These are phyloP conservation scores for Antigone vipio DNA, from an alignment of 2,113 vertebrate genomes.

Conservation along the genomic window DNA sequence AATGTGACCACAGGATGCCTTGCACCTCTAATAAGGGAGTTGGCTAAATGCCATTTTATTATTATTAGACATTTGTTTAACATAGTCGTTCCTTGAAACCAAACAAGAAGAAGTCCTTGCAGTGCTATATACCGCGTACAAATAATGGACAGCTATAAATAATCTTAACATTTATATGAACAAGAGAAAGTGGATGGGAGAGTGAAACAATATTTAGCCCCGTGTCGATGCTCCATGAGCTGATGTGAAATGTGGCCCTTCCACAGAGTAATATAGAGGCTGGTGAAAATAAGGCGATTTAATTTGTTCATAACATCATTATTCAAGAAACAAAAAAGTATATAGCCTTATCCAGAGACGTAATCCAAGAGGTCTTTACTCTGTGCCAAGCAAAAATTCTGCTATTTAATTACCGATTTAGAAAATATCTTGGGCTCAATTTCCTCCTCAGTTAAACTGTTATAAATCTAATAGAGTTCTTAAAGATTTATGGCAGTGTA, in stretches of 20 bases:
- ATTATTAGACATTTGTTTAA: conserved; percentile 1
- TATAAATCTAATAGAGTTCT: conserved; percentile 55
- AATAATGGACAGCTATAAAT: neutral
- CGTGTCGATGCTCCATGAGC: neutral
- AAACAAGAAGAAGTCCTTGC: neutral
- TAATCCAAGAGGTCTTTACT: conserved; percentile 35
- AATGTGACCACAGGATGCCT: neutral
- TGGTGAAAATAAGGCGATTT: conserved; percentile 28
- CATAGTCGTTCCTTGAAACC: conserved; percentile 6
- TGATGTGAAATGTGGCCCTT: neutral
- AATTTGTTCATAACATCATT: conserved; percentile 23
- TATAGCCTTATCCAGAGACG: conserved; percentile 18
- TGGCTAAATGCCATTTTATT: conserved; percentile 46
- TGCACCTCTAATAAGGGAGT: neutral
- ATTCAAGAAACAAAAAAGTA: conserved; percentile 16
- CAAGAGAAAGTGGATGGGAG: neutral
- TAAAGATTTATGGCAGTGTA: conserved; percentile 54
- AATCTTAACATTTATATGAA: neutral
- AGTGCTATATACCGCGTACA: neutral
- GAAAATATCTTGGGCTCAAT: conserved; percentile 57
- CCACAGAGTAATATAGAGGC: neutral
- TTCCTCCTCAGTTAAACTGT: conserved; percentile 29
- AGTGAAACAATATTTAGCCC: neutral
- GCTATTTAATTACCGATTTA: conserved; percentile 52
- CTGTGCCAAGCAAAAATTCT: conserved; percentile 41